Base-by-base conservation (phyloP, 2,888 invertebrate species). In the Gymnocheta viridis region DNA sequence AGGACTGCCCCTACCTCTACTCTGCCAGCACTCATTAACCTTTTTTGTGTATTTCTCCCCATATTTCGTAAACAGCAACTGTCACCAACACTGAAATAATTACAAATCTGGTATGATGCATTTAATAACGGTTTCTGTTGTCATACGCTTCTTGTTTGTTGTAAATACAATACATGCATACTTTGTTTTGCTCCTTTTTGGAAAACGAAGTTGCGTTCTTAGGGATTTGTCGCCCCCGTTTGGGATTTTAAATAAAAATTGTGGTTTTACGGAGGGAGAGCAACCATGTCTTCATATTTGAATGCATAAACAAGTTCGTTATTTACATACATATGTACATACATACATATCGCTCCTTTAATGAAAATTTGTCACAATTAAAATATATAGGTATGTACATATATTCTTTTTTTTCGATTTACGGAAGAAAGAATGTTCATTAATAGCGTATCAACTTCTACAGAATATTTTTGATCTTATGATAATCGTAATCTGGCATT, bases 61-160 rank as follows among this genome's bases (percentile, higher is more conserved):
- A 17, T n/a, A 27, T 67, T 35, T 38, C 12, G 19, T 49, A 17
- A 67, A 38, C 67, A 22, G 27, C 67, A 54, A 67, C 47, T 77
- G 72, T 83, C 74, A 76, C 66, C 67, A 56, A 60, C 54, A 80
- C 27, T 69, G 54, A 58, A 32, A 70, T 22, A 27, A 19, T 64
- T 56, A 49, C 32, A 74, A 74, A 79, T 79, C 49, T 70, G 66
- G 56, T 44, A 6, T 79, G 73, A 51, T 67, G 80, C 70, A 81
- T 81, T 84, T 69, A 67, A 72, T 80, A 80, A 72, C 66, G 83
- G 83, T 60, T 58, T 64, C 38, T 70, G 56, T 47, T 69, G 51
- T 70, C 24, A 32, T 47, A 58, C 35, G n/a, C 10, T 47, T 44
- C 38, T 44, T 47, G 38, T 66, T 56, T 44, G 54, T 27, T 49